Conservation (phyloP, 1,140 invertebrate species). For the Pogonognathellus flavescens region DNA sequence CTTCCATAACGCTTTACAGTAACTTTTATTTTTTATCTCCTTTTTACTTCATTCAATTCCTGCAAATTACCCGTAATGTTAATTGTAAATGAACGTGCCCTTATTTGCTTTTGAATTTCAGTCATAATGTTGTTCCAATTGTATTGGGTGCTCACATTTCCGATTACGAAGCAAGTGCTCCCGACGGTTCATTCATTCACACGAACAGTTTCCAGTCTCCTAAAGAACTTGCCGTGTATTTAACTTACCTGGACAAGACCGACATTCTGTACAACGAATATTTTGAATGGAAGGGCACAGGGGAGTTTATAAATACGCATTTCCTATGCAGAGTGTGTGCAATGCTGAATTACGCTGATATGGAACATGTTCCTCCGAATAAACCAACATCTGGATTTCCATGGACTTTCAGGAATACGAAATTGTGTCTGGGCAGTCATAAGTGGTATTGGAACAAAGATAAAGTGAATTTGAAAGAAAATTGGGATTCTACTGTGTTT, state of each 20-base stretch:
- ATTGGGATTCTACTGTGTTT: conserved; percentile 24
- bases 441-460: conserved; percentile 5
- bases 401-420: conserved; percentile 12
- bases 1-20: conserved; percentile 90
- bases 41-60: no score
- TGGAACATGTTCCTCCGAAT: background rate
- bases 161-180: conserved; percentile 74
- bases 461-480: background rate
- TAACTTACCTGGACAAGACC: conserved; percentile 71
- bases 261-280: conserved; percentile 67
- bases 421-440: background rate
- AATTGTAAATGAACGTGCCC: background rate
- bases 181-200: conserved; percentile 78
- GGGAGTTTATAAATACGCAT: conserved; percentile 62
- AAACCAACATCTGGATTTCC: conserved; percentile 10
- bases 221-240: conserved; percentile 72
- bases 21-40: conserved; percentile 65
- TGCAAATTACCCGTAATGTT: no score
- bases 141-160: conserved; percentile 75
- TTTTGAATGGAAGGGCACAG: conserved; percentile 68
- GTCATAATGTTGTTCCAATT: conserved; percentile 76
- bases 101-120: background rate
- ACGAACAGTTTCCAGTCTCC: conserved; percentile 73
- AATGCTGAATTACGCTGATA: conserved; percentile 62
- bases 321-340: conserved; percentile 67